Evolutionary conservation across 2,888 invertebrate species (phyloP), one percentile per base, ranked within the genome.

Genomic region (Masnerella sp.): DNA sequence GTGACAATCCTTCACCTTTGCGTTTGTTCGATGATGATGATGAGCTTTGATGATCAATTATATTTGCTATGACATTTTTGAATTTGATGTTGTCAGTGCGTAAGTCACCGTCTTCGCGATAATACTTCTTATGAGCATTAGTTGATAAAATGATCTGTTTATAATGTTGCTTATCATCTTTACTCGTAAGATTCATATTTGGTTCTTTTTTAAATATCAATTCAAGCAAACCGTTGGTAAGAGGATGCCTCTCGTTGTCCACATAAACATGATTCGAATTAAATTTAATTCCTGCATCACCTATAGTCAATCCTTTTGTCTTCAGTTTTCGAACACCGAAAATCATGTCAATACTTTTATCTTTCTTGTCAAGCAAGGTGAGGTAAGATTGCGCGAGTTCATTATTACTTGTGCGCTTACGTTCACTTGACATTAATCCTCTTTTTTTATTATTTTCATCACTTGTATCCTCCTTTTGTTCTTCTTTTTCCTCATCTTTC

Each of bases 71-170:
- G 20, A 72, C 14, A 43, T 70, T 11, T 61, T 51, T 54, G 9
- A 62, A 62, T 36, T 62, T 69, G 0, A 8, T 7, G 7, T 12
- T 28, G 4, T 51, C 22, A 4, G 9, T 22, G n/a, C 52, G 52
- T 11, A 52, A 0, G 3, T 22, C 8, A n/a, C 52, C 32, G 18
- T 61, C 43, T 22, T 32, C 8, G 0, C 28, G 22, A 28, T 75
- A 75, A 38, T 65, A 40, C 40, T 72, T 74, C 62, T 42, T 54
- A 69, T 75, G 42, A 3, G 73, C 77, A 54, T 67, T 76, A 2
- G 74, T 76, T 9, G 8, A 11, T 18, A 40, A 43, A 30, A 78
- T 17, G 34, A 72, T 74, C 9, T 71, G 20, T 17, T 52, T 15
- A 51, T 68, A 64, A 67, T 75, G 47, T 28, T 54, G 11, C 18